Evolutionary conservation across 1,140 invertebrate species (phyloP), one percentile per base, ranked within the genome.

Genomic region (Gryllus bimaculatus): DNA sequence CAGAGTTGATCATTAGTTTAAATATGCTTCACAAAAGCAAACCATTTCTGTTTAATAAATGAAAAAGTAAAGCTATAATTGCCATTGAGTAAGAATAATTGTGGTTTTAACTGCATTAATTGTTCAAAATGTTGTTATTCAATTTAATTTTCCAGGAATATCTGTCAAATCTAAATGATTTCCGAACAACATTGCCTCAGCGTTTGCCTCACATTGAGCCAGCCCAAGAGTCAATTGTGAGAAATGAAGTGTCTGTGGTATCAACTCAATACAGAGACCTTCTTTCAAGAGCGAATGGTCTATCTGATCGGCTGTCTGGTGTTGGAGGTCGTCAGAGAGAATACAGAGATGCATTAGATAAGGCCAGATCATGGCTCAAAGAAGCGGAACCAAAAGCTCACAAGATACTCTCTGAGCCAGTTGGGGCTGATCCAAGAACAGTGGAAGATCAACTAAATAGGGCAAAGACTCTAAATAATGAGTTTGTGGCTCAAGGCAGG

Each of bases 361-460:
- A 95, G 82, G 94, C 95, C 8, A 89, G 89, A 76, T 85, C 90
- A 0, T 98, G 96, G 96, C 84, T 98, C 78, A 90, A 91, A 48
- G 93, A 95, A 79, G 88, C 93, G 18, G 94, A 96, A 83, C 93
- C 94, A 0, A 91, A 92, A 85, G 90, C 93, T 0, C 89, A 90
- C 7, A 90, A 92, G 75, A 85, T 95, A 18, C 87, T 96, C 20
- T 91, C 93, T 8, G 96, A 98, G 83, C 90, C 92, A 0, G 89
- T 95, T 75, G 94, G 92, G 48, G 94, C 93, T 0, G 96, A 98
- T 83, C 94, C 96, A 0, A 93, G 93, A 83, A 90, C 91, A 47
- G 92, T 98, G 0, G 94, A 97, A 84, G 91, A 96, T 73, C 96
- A 98, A 85, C 88, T 98, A 48, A 91, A 91, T 79, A 90, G 92